These are phyloP conservation scores for Chironomus tentans DNA, from an alignment of 2,888 invertebrate species.

Conservation along the genomic window DNA sequence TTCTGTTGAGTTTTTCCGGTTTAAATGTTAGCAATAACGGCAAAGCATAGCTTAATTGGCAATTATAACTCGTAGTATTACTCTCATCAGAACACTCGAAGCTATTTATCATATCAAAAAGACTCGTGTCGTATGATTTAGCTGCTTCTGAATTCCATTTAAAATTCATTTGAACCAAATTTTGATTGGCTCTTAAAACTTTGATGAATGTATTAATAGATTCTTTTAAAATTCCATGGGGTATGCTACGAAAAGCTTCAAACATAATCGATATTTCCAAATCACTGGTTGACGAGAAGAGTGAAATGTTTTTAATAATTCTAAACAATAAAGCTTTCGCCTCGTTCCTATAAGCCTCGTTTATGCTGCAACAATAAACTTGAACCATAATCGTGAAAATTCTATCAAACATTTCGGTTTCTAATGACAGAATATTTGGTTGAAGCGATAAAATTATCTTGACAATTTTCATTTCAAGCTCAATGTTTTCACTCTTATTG, in stretches of 20 bases:
- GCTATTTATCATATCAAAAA: neutral
- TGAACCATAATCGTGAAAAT: constrained; percentile 49
- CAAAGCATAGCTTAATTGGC: neutral
- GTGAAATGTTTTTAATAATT: constrained; percentile 52
- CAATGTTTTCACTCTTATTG: neutral
- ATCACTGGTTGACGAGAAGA: constrained; percentile 54
- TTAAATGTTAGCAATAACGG: neutral
- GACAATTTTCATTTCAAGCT: constrained; percentile 34
- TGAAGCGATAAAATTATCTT: constrained; percentile 41
- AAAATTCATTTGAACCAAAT: constrained; percentile 10
- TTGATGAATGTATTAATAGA: neutral
- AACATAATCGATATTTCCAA: constrained; percentile 60
- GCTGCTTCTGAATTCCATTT: neutral
- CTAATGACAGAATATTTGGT: constrained; percentile 46
- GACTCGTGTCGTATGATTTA: neutral
- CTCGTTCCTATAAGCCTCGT: constrained; percentile 37
- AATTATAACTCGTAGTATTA: neutral
- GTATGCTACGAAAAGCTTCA: constrained; percentile 40
- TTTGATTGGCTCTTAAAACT: neutral
- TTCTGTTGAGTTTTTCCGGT: constrained; percentile 7
- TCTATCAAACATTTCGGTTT: constrained; percentile 47
- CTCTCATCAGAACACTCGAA: neutral
- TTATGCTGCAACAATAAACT: constrained; percentile 38
- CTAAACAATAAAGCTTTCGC: constrained; percentile 47
- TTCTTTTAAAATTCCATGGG: constrained; percentile 27